These are phyloP conservation scores for Drosophila percnosoma DNA, from an alignment of 2,888 invertebrate species.

Conservation along the genomic window DNA sequence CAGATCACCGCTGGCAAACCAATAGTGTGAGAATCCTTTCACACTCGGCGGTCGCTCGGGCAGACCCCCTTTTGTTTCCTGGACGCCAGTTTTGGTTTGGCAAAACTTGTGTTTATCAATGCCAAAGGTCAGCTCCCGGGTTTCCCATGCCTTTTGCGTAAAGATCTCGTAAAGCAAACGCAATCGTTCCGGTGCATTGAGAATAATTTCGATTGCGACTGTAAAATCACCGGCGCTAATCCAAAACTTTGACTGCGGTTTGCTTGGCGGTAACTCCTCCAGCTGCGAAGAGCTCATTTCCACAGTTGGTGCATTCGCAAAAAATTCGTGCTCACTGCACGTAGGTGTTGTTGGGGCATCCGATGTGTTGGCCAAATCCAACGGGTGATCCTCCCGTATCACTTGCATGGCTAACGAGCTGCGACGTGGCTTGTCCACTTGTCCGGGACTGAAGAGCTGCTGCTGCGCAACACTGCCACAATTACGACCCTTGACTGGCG, in stretches of 20 bases:
- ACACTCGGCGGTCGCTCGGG: constrained; percentile 55
- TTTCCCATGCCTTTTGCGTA: constrained; percentile 75
- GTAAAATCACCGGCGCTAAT: constrained; percentile 75
- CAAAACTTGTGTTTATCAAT: constrained; percentile 81
- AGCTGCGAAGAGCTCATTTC: constrained; percentile 62
- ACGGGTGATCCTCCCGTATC: constrained; percentile 78
- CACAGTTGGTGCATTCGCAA: constrained; percentile 63
- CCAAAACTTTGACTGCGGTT: constrained; percentile 74
- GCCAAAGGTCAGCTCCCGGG: constrained; percentile 78
- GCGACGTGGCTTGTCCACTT: constrained; percentile 69
- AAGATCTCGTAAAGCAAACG: constrained; percentile 80
- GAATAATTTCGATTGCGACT: constrained; percentile 70
- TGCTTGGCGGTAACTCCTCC: constrained; percentile 28
- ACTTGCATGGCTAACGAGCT: constrained; percentile 82
- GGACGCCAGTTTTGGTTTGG: background rate
- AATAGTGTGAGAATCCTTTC: constrained; percentile 80
- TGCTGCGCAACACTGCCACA: constrained; percentile 44
- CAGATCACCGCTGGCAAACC: constrained; percentile 82
- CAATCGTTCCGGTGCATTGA: constrained; percentile 64
- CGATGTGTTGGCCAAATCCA: constrained; percentile 54
- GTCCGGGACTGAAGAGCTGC: constrained; percentile 71
- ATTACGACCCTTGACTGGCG: constrained; percentile 68
- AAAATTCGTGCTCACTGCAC: constrained; percentile 64
- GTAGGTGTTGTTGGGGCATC: constrained; percentile 52
- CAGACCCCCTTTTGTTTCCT: constrained; percentile 13